A percentile compares a stretch with the other conserved stretches of the same genome.
phyloP scores from a whole-genome alignment of 2,797 vertebrate genomes.

The Lerista edwardsae region DNA sequence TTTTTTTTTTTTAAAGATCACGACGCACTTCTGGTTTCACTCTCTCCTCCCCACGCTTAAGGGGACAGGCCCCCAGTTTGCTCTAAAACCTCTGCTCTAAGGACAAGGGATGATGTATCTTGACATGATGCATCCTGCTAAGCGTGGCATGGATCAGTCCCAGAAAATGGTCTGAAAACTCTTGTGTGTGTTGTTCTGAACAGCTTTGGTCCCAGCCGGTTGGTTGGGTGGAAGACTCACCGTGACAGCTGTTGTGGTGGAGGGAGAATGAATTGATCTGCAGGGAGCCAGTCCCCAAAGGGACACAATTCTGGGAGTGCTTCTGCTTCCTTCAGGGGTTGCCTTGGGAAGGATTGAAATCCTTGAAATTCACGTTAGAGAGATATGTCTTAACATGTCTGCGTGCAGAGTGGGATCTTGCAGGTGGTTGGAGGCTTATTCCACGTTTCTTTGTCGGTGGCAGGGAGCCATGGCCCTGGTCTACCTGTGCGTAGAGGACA shows the following conservation, averaged over 20 bases:
- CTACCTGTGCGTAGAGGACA: conserved; percentile 92
- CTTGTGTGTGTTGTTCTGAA: neutral
- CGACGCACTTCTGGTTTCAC: no score
- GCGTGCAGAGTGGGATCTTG: neutral
- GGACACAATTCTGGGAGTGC: neutral
- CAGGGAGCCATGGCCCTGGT: conserved; percentile 88
- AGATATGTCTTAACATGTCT: neutral
- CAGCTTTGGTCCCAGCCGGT: neutral
- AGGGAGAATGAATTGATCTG: neutral
- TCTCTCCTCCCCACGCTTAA: no score
- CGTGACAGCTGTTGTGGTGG: neutral
- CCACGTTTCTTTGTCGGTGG: rapidly evolving
- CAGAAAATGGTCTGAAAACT: neutral
- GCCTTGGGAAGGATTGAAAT: neutral
- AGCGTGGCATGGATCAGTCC: neutral
- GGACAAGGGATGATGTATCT: neutral
- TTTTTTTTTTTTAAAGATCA: no score
- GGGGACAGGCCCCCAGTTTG: no score
- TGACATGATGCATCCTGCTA: no score
- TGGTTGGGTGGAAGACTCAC: neutral
- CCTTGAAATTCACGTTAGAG: neutral
- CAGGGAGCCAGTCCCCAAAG: neutral
- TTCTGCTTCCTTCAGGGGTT: neutral
- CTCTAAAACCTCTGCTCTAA: no score
- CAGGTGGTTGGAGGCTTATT: no score